Conservation (phyloP, 2,113 vertebrate genomes). For the Campylomormyrus numenius region DNA sequence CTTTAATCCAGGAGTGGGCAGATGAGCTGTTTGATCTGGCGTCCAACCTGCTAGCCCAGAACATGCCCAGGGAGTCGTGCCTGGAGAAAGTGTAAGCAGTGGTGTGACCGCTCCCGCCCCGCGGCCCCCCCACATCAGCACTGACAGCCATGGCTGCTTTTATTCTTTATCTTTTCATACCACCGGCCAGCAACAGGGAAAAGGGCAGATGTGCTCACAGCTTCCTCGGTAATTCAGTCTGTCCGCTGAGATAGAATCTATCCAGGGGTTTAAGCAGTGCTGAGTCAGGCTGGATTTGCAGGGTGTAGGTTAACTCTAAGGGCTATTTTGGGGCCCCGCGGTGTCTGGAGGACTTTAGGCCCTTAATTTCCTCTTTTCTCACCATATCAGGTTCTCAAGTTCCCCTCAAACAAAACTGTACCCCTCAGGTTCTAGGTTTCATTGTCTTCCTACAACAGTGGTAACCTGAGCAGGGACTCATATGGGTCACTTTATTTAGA, state of each 20-base stretch:
- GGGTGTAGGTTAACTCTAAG: neutral
- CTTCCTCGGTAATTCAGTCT: neutral
- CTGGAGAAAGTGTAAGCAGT: slow-evolving; percentile 89
- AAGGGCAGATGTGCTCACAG: slow-evolving; percentile 4
- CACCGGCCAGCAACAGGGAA: slow-evolving; percentile 1
- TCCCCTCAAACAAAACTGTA: neutral
- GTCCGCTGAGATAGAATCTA: neutral
- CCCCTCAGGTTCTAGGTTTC: neutral
- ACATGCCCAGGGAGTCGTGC: slow-evolving; percentile 88
- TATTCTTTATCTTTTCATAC: neutral
- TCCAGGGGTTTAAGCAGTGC: neutral
- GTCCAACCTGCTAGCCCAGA: slow-evolving; percentile 90
- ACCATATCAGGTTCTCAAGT: neutral
- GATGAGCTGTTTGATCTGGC: slow-evolving; percentile 90
- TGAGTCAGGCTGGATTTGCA: neutral
- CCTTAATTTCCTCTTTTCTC: neutral
- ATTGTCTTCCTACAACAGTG: neutral
- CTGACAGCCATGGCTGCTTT: neutral
- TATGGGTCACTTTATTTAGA: neutral
- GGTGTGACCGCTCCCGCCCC: neutral
- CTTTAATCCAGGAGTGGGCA: slow-evolving; percentile 79
- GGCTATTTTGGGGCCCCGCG: slow-evolving; percentile 1
- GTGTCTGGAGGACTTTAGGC: neutral
- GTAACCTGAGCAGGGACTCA: neutral
- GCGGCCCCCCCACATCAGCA: neutral